Percentiles rank a stretch among this genome's conserved stretches.
Conservation (phyloP, 2,797 vertebrate species). For the Falco berigora region DNA sequence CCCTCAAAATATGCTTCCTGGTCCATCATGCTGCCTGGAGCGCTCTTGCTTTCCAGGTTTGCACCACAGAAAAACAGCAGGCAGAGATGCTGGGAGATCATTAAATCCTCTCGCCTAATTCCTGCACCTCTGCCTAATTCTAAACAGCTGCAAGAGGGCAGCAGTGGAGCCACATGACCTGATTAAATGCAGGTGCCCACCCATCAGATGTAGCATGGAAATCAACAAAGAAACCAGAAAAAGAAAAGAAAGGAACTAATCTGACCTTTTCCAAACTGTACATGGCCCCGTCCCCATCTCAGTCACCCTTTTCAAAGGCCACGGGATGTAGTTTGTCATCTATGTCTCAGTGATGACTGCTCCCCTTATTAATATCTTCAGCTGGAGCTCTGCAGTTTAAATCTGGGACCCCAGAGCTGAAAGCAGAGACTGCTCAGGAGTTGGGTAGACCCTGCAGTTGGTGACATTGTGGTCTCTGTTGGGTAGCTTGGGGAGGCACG, state of each 20-base stretch:
- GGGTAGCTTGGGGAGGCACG: accelerated
- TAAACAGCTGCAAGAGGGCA: not conserved
- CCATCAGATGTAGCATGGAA: not conserved
- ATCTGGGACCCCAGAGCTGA: not conserved
- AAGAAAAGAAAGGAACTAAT: not conserved
- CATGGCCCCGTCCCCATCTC: not conserved
- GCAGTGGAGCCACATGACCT: not conserved
- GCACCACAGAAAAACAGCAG: not conserved
- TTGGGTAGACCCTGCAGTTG: not conserved
- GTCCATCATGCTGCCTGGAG: not conserved
- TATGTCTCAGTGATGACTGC: accelerated
- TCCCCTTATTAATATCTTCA: not conserved
- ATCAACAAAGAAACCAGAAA: not conserved
- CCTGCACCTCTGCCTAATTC: not conserved
- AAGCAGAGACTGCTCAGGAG: not conserved
- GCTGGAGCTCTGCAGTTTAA: not conserved
- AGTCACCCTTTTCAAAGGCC: not conserved
- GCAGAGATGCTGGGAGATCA: not conserved
- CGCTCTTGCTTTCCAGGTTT: not conserved
- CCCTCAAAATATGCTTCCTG: not conserved
- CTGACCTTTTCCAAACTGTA: not conserved
- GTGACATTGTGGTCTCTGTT: not conserved
- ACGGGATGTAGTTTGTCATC: not conserved
- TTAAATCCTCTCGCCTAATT: not conserved
- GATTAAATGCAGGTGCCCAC: not conserved